Conservation (phyloP, 92 coral and sea anemone species). For the Scolanthus callimorphus region DNA sequence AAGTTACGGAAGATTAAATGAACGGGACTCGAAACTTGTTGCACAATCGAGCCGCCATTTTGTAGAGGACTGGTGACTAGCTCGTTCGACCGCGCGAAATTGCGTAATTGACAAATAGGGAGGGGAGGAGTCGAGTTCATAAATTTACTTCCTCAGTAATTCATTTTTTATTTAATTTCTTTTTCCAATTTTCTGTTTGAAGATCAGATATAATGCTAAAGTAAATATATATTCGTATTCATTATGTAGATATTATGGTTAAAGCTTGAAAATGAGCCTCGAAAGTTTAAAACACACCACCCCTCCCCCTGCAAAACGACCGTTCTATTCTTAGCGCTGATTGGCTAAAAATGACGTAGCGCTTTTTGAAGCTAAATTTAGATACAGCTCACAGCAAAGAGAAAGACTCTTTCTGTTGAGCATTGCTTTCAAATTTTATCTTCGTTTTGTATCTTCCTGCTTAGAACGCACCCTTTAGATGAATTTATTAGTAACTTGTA, state of each 20-base stretch:
- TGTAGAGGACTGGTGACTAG: constrained; percentile 6
- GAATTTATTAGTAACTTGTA: neutral
- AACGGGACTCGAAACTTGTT: neutral
- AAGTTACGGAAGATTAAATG: constrained; percentile 1
- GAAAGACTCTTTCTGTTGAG: neutral
- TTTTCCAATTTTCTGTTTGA: no score
- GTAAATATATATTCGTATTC: no score
- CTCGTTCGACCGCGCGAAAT: constrained; percentile 12
- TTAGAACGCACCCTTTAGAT: neutral
- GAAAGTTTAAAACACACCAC: neutral
- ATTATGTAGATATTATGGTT: no score
- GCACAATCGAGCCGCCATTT: constrained; percentile 40
- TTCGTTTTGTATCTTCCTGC: neutral
- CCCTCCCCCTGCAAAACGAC: constrained; percentile 20
- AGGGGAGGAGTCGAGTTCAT: constrained; percentile 6
- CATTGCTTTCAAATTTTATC: neutral
- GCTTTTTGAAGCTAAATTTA: constrained; percentile 33
- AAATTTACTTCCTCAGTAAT: no score
- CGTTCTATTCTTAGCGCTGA: constrained; percentile 15
- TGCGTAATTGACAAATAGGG: constrained; percentile 14
- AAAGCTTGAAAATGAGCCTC: neutral
- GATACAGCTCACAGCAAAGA: constrained; percentile 13
- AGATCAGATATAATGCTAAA: no score
- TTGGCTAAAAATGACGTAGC: constrained; percentile 44
- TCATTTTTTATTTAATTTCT: no score